These are phyloP conservation scores for Pao palembangensis DNA, from an alignment of 2,113 vertebrate genomes.

Conservation along the genomic window DNA sequence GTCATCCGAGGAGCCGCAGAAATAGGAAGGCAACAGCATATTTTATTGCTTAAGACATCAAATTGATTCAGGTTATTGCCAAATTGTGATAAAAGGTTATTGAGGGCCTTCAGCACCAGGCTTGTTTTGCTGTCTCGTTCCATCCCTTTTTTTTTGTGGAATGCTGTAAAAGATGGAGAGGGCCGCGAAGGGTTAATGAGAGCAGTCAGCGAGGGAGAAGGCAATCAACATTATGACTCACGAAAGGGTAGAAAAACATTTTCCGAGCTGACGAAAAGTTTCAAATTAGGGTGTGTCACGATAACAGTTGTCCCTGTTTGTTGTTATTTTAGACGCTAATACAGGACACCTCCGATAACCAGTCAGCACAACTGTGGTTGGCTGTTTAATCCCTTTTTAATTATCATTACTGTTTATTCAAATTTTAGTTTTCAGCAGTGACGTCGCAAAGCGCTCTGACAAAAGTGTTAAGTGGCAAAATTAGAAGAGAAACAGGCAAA, in stretches of 20 bases:
- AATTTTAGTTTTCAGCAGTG: slow-evolving; percentile 26
- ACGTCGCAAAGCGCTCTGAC: slow-evolving; percentile 12
- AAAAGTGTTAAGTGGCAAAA: slow-evolving; percentile 3
- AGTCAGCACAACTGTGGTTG: slow-evolving; percentile 28
- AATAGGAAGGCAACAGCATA: slow-evolving; percentile 99
- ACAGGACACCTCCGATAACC: slow-evolving; percentile 53
- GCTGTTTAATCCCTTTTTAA: slow-evolving; percentile 5
- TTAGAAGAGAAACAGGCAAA: background rate
- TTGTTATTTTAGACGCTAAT: slow-evolving; percentile 60
- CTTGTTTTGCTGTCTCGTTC: slow-evolving; percentile 73
- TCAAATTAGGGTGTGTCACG: slow-evolving; percentile 71
- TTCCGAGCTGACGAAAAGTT: slow-evolving; percentile 66
- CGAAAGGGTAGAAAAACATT: slow-evolving; percentile 65
- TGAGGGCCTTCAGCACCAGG: slow-evolving; percentile 74
- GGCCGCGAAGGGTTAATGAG: slow-evolving; percentile 73
- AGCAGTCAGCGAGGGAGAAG: slow-evolving; percentile 67
- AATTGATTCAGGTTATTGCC: slow-evolving; percentile 93
- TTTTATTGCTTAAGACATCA: slow-evolving; percentile 99
- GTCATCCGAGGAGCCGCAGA: slow-evolving; percentile 98
- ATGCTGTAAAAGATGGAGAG: slow-evolving; percentile 67
- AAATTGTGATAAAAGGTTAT: slow-evolving; percentile 84
- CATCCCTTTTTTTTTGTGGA: slow-evolving; percentile 64
- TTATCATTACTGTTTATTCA: slow-evolving; percentile 10
- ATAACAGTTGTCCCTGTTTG: slow-evolving; percentile 59
- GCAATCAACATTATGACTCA: slow-evolving; percentile 71